These are phyloP conservation scores for Xylocampa areola DNA, from an alignment of 2,888 invertebrate species.

Conservation along the genomic window DNA sequence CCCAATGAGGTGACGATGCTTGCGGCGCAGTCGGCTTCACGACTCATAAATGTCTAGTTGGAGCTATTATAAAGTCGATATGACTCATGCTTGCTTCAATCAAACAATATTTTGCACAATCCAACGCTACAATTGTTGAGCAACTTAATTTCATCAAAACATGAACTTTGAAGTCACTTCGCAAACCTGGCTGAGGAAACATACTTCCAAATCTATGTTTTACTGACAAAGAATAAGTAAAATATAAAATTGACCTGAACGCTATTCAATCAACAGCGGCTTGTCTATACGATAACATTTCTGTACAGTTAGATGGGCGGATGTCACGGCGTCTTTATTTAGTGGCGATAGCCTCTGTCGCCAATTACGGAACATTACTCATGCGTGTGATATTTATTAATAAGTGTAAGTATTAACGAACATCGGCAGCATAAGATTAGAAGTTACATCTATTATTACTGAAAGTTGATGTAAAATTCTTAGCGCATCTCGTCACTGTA, in stretches of 20 bases:
- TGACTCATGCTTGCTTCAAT: constrained; percentile 78
- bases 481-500: constrained; percentile 5
- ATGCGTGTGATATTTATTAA: constrained; percentile 83
- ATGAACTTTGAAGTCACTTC: constrained; percentile 33
- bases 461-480: not conserved
- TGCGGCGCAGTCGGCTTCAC: constrained; percentile 54
- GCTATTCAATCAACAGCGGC: constrained; percentile 41
- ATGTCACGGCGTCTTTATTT: constrained; percentile 86
- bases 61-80: constrained; percentile 66
- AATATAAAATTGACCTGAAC: constrained; percentile 29
- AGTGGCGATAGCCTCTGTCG: constrained; percentile 81
- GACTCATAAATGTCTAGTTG: constrained; percentile 72
- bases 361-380: constrained; percentile 86
- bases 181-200: constrained; percentile 16
- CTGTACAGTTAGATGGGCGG: constrained; percentile 79
- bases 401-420: constrained; percentile 63
- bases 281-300: constrained; percentile 66
- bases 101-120: constrained; percentile 68
- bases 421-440: constrained; percentile 36
- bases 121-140: constrained; percentile 38
- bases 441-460: not conserved
- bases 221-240: constrained; percentile 32
- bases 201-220: constrained; percentile 22
- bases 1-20: constrained; percentile 76
- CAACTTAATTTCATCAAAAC: constrained; percentile 22